Conservation (phyloP, 2,888 invertebrate species). For the Drosophila incognita region DNA sequence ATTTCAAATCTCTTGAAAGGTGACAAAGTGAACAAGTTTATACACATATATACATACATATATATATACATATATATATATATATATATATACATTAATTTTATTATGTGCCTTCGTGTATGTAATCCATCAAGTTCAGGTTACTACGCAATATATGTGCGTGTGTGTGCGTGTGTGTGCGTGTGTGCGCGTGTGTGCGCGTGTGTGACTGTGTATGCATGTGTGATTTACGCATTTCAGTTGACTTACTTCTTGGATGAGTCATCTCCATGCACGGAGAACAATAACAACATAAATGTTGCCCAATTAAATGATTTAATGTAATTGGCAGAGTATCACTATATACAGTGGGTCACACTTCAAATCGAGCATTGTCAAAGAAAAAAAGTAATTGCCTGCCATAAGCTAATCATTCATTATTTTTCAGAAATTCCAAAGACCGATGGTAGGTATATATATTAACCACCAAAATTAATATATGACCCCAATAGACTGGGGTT, state of each 20-base stretch:
- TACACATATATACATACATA: neutral
- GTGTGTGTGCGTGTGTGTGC: too few species aligned
- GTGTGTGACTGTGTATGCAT: neutral
- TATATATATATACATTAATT: neutral
- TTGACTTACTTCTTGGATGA: conserved; percentile 1
- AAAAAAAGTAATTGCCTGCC: too few species aligned
- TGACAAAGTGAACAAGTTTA: conserved; percentile 11
- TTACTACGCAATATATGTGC: neutral
- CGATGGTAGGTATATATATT: too few species aligned
- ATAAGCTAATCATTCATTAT: too few species aligned
- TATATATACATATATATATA: neutral
- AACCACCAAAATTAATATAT: too few species aligned
- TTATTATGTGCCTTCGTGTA: neutral
- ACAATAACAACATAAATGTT: neutral
- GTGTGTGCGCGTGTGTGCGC: too few species aligned
- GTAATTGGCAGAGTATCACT: neutral
- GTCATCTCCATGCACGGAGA: neutral
- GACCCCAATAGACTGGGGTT: too few species aligned
- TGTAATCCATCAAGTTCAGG: neutral
- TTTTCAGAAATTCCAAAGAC: too few species aligned
- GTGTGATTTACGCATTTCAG: neutral
- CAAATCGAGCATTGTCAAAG: too few species aligned
- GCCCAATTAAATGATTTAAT: neutral
- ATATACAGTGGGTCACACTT: too few species aligned
- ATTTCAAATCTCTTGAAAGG: conserved; percentile 6